These are phyloP conservation scores for Gonocerus acuteangulatus DNA, from an alignment of 2,888 invertebrate genomes.

Conservation along the genomic window DNA sequence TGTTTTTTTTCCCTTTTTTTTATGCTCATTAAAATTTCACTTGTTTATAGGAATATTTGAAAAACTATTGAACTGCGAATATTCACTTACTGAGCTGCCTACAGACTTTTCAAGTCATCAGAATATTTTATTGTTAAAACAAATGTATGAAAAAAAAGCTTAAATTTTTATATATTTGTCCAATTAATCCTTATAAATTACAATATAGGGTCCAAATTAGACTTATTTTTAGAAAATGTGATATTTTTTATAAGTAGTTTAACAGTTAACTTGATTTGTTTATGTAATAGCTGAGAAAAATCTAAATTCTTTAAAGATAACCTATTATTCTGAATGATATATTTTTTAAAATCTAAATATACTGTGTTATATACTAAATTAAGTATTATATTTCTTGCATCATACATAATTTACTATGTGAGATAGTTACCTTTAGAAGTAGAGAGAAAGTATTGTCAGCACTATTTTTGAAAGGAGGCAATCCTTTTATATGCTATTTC, in stretches of 20 bases:
- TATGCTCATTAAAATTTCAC: too few species aligned
- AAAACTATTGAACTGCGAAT: too few species aligned
- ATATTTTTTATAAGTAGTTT: constrained; percentile 20
- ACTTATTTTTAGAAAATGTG: constrained; percentile 25
- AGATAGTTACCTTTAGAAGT: background rate
- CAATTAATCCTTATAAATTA: constrained; percentile 7
- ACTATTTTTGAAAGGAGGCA: background rate
- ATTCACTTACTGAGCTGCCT: too few species aligned
- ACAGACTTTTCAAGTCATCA: too few species aligned
- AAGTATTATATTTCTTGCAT: constrained; percentile 12
- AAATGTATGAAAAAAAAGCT: too few species aligned
- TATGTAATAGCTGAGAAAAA: constrained; percentile 5
- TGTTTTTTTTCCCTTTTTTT: too few species aligned
- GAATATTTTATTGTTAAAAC: too few species aligned
- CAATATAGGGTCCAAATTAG: constrained; percentile 21
- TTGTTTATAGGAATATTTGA: too few species aligned
- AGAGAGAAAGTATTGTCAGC: background rate
- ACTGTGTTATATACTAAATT: constrained; percentile 16
- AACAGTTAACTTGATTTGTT: constrained; percentile 5
- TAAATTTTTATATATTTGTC: too few species aligned
- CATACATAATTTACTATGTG: constrained; percentile 2
- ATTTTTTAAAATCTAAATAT: constrained; percentile 19
- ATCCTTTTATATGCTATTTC: too few species aligned
- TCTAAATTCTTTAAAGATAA: constrained; percentile 13
- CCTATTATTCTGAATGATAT: constrained; percentile 17